Evolutionary conservation across 2,797 vertebrate genomes (phyloP), one percentile per base, ranked within the genome.

Genomic region (Melanotaenia maccullochi): DNA sequence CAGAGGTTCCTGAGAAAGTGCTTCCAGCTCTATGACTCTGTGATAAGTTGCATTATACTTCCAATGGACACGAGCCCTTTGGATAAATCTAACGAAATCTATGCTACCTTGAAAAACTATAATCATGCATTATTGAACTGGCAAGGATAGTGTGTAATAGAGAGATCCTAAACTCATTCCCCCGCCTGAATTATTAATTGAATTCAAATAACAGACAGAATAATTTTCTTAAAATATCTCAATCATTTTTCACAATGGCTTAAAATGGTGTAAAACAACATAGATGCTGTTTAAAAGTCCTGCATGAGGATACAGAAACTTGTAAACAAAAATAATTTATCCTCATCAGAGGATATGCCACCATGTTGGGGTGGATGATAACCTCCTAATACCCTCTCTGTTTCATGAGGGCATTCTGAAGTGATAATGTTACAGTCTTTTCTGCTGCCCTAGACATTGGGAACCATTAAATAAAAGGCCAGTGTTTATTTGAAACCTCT

Each of bases 221-320:
- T 94, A 75, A 95, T 95, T 93, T 95, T 95, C 94, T 95, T 95
- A 93, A 95, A 95, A 95, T 95, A 95, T 92, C 94, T 94, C 92
- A 94, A 95, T 94, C 91, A 95, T 95, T 95, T 94, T 93, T 95
- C 94, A 95, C 85, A 74, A 60, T 75, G 68, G 51, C 70, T 74
- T 74, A 84, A 87, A 83, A 88, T 63, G 75, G 76, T 71, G 66
- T 90, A 84, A 92, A 92, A 93, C 91, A 93, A 92, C 89, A 85
- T 64, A 38, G 60, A 85, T 74, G 81, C 82, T 1, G 65, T 14
- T 12, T 0, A 30, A 7, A 58, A 54, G 40, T 30, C 32, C 36
- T 1, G 14, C 13, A 12, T 16, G 18, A 12, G 5, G 25, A 36
- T 1, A 18, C 16, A 64, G 38, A 25, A 47, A 33, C 13, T 2